phyloP scores from a whole-genome alignment of 2,113 vertebrate genomes.

The Chionis minor region DNA sequence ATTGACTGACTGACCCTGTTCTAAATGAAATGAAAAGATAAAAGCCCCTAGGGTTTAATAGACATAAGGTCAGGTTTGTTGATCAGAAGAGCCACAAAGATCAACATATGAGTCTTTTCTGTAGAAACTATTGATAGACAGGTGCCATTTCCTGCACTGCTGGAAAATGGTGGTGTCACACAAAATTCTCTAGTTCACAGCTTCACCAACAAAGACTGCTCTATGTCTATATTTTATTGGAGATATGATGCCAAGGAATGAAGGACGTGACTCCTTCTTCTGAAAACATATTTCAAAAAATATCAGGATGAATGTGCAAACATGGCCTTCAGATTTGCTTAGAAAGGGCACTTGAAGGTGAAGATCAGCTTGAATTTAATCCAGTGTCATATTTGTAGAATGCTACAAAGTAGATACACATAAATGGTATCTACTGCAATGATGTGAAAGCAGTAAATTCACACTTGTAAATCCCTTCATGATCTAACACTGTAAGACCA shows the following conservation, averaged over 20 bases:
- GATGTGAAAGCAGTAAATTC: neutral
- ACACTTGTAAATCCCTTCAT: neutral
- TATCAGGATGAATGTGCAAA: neutral
- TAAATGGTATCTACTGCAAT: neutral
- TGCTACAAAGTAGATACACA: neutral
- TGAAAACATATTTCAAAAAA: neutral
- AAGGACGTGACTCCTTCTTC: neutral
- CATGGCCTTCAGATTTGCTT: neutral
- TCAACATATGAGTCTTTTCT: neutral
- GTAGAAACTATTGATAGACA: neutral
- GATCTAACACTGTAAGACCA: neutral
- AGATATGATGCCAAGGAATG: neutral
- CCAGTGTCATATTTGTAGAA: neutral
- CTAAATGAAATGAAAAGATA: neutral
- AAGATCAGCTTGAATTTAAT: neutral
- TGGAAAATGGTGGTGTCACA: neutral
- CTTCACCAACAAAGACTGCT: neutral
- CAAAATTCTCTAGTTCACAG: neutral
- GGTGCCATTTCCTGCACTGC: accelerated
- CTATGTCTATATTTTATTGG: neutral
- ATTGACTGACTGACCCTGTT: neutral
- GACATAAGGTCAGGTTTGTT: neutral
- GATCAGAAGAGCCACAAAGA: neutral
- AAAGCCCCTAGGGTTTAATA: neutral
- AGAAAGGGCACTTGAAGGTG: neutral